Evolutionary conservation across 2,797 vertebrate genomes (phyloP).

Genomic region (Tangara arthus): DNA sequence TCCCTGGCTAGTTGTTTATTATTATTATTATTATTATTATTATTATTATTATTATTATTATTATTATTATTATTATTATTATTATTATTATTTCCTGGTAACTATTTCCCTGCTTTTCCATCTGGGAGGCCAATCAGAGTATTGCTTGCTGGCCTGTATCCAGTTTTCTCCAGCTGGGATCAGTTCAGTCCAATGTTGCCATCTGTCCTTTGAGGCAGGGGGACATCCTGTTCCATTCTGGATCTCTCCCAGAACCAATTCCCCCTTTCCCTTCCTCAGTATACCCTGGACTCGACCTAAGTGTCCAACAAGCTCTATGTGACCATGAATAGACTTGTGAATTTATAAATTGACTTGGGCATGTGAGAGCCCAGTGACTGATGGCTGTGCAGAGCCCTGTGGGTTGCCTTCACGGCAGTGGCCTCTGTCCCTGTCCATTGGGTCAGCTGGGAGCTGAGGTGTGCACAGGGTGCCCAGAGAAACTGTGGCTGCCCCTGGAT

Average conservation of each 20-base stretch:
- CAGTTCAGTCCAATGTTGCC: slow-evolving; percentile 53
- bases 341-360: not conserved
- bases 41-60: too few species aligned
- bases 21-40: too few species aligned
- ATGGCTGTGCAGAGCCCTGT: not conserved
- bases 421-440: not conserved
- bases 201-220: slow-evolving; percentile 65
- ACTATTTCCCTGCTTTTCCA: slow-evolving; percentile 45
- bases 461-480: not conserved
- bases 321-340: rapidly evolving
- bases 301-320: not conserved
- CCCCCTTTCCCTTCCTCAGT: not conserved
- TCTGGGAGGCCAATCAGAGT: slow-evolving; percentile 54
- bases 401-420: not conserved
- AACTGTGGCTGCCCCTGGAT: not conserved
- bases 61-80: not conserved
- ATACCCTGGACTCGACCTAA: not conserved
- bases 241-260: not conserved
- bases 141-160: slow-evolving; percentile 51
- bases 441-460: not conserved
- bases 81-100: not conserved
- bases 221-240: slow-evolving; percentile 31
- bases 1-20: not conserved
- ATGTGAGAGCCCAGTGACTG: rapidly evolving
- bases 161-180: slow-evolving; percentile 68